Evolutionary conservation across 2,113 vertebrate genomes (phyloP).

Genomic region (Drymodes brunneopygia): DNA sequence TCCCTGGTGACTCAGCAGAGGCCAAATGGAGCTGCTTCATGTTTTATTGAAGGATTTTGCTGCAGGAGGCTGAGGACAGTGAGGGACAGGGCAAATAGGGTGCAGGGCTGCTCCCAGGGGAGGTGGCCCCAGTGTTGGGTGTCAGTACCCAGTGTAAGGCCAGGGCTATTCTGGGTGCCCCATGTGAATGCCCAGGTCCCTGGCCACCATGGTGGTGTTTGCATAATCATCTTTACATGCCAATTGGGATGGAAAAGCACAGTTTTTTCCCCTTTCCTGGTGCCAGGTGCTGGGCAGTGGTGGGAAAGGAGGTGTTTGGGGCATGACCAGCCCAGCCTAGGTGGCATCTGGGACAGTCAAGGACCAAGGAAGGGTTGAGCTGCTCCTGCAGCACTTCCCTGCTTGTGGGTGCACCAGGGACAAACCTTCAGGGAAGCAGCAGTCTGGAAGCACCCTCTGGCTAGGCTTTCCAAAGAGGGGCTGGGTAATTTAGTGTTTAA

Average conservation of each 20-base stretch:
- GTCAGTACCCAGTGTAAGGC: neutral
- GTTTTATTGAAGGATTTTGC: constrained; percentile 18
- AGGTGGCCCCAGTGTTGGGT: rapidly evolving
- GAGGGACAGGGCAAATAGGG: neutral
- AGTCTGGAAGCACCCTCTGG: neutral
- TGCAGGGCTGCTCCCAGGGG: neutral
- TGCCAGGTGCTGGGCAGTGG: rapidly evolving
- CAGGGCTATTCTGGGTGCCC: neutral
- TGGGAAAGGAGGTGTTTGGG: neutral
- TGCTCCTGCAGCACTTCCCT: neutral
- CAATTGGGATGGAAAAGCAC: neutral
- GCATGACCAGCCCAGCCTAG: neutral
- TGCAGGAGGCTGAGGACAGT: neutral
- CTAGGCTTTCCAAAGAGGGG: neutral
- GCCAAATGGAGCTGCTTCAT: constrained; percentile 23
- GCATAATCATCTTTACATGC: neutral
- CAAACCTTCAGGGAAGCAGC: neutral
- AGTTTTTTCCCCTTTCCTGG: neutral
- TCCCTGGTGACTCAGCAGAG: constrained; percentile 29
- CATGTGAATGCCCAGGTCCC: neutral
- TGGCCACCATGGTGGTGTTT: neutral
- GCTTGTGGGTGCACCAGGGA: neutral
- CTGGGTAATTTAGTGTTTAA: constrained; percentile 7
- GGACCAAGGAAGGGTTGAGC: neutral
- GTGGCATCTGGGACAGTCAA: neutral